Evolutionary conservation across 2,888 invertebrate genomes (phyloP).

Genomic region (Neria commutata): DNA sequence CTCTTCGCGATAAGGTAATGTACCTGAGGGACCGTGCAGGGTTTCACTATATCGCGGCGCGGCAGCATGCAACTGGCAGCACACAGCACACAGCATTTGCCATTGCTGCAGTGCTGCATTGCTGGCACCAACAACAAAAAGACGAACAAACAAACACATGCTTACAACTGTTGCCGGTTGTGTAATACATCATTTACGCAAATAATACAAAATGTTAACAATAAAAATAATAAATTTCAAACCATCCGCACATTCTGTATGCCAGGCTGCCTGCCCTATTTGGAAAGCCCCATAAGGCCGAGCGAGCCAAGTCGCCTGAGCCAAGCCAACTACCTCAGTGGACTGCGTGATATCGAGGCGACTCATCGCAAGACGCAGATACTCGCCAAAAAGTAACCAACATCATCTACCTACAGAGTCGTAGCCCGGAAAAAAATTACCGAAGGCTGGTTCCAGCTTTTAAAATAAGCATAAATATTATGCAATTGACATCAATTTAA

Average conservation of each 20-base stretch:
- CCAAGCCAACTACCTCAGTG: neutral
- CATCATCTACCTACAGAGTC: no score
- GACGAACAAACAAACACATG: constrained; percentile 1
- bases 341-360: constrained; percentile 5
- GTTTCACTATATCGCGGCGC: no score
- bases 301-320: neutral
- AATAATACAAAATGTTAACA: constrained; percentile 33
- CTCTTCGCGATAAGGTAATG: neutral
- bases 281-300: constrained; percentile 13
- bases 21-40: no score
- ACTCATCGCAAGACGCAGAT: constrained; percentile 12
- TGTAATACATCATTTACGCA: constrained; percentile 39
- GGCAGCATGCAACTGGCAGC: constrained; percentile 6
- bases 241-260: constrained; percentile 13
- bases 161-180: constrained; percentile 1
- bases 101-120: no score
- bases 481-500: no score
- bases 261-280: neutral
- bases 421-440: no score
- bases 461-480: no score
- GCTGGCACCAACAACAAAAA: constrained; percentile 9
- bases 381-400: no score
- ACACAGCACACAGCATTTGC: no score
- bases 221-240: constrained; percentile 30
- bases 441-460: no score